Percentiles rank a stretch among this genome's conserved stretches.
phyloP scores from a whole-genome alignment of 2,113 vertebrate species.

The Pycnonotus jocosus region DNA sequence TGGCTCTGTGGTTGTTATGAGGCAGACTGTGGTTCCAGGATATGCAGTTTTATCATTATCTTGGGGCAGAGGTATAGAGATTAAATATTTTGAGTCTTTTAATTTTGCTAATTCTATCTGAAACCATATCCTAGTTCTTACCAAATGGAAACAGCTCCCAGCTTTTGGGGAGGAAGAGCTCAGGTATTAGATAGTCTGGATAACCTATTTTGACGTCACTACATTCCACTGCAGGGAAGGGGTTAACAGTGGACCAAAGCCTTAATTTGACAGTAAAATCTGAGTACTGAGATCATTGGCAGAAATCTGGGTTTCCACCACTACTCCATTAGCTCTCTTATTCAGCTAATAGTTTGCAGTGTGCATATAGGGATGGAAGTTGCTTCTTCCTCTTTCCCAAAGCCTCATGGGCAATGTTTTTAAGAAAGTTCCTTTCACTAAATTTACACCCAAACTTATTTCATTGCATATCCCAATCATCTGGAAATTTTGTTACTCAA shows the following conservation, averaged over 20 bases:
- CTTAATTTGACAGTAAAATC: not conserved
- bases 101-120: not conserved
- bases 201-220: not conserved
- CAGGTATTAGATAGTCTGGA: not conserved
- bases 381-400: not conserved
- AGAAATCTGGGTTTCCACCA: not conserved
- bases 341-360: not conserved
- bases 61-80: not conserved
- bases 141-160: not conserved
- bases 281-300: not conserved
- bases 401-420: not conserved
- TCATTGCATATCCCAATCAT: fast-evolving
- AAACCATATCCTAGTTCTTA: not conserved
- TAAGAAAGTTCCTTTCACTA: not conserved
- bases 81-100: not conserved
- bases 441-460: not conserved
- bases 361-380: not conserved
- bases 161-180: not conserved
- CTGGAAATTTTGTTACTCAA: not conserved
- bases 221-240: not conserved
- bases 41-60: not conserved
- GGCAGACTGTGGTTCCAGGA: not conserved
- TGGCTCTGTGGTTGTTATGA: not conserved
- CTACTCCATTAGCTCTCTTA: not conserved
- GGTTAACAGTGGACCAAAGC: not conserved